phyloP scores from a whole-genome alignment of 2,113 vertebrate species.

The Ophthalmolycus amberensis region DNA sequence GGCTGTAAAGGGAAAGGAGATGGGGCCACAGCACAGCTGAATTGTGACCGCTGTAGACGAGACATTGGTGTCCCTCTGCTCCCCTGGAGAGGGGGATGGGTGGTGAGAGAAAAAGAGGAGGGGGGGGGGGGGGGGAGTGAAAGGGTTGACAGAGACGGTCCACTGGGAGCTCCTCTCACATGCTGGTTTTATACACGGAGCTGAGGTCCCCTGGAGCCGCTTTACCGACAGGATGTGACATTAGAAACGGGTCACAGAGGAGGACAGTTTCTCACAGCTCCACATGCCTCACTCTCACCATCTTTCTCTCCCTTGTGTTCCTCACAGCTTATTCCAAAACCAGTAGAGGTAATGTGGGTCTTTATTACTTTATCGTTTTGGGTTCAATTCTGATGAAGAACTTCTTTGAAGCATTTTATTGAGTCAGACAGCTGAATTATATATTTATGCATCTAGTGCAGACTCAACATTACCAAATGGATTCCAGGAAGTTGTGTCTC shows the following conservation, averaged over 20 bases:
- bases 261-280: slow-evolving; percentile 68
- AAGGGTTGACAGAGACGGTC: slow-evolving; percentile 29
- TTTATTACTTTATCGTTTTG: neutral
- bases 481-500: slow-evolving; percentile 24
- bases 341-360: neutral
- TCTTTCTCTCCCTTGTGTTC: neutral
- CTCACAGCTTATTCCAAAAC: neutral
- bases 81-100: neutral
- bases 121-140: slow-evolving; percentile 2
- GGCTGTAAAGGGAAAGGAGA: slow-evolving; percentile 1
- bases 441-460: slow-evolving; percentile 15
- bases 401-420: neutral
- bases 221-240: slow-evolving; percentile 75
- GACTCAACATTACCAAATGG: slow-evolving; percentile 25
- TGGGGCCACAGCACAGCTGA: neutral
- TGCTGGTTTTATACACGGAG: slow-evolving; percentile 29
- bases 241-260: slow-evolving; percentile 63
- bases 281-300: slow-evolving; percentile 11
- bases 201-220: slow-evolving; percentile 52
- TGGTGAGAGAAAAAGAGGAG: slow-evolving; percentile 3
- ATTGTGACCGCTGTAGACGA: slow-evolving; percentile 13
- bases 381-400: neutral
- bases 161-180: slow-evolving; percentile 51
- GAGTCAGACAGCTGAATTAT: slow-evolving; percentile 24
- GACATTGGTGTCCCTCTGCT: slow-evolving; percentile 27